These are phyloP conservation scores for Hemibagrus guttatus DNA, from an alignment of 2,797 vertebrate genomes.

Conservation along the genomic window DNA sequence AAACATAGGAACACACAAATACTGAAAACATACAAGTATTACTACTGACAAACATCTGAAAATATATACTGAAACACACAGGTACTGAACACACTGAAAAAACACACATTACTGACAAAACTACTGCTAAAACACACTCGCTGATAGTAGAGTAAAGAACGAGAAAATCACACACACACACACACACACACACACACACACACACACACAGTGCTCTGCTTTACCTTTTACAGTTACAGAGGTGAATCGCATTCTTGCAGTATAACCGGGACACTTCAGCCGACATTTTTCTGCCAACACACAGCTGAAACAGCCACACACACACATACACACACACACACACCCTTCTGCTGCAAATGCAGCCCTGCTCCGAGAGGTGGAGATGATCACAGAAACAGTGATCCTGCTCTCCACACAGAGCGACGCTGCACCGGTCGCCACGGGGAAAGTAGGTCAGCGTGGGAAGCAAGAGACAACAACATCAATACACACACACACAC, in stretches of 20 bases:
- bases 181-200: slow-evolving; percentile 3
- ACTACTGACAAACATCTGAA: too few species aligned
- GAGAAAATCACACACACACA: not conserved
- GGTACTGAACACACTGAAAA: not conserved
- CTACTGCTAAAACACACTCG: not conserved
- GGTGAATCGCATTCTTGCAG: not conserved
- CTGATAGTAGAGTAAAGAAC: not conserved
- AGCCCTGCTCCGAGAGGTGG: not conserved
- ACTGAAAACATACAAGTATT: not conserved
- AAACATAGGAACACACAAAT: not conserved
- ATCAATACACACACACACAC: slow-evolving; percentile 57
- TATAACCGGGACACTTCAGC: slow-evolving; percentile 4
- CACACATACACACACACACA: slow-evolving; percentile 18
- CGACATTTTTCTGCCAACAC: not conserved
- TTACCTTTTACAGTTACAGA: not conserved
- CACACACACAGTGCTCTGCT: not conserved
- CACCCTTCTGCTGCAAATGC: not conserved
- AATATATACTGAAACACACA: not conserved
- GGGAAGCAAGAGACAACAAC: slow-evolving; percentile 75
- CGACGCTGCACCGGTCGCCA: slow-evolving; percentile 68
- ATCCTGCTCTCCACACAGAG: slow-evolving; percentile 33
- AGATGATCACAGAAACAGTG: not conserved
- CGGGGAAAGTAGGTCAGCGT: slow-evolving; percentile 85
- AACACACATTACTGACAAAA: not conserved
- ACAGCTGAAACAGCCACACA: slow-evolving; percentile 19